These are phyloP conservation scores for Notocelia uddmanniana DNA, from an alignment of 2,888 invertebrate genomes.

Conservation along the genomic window DNA sequence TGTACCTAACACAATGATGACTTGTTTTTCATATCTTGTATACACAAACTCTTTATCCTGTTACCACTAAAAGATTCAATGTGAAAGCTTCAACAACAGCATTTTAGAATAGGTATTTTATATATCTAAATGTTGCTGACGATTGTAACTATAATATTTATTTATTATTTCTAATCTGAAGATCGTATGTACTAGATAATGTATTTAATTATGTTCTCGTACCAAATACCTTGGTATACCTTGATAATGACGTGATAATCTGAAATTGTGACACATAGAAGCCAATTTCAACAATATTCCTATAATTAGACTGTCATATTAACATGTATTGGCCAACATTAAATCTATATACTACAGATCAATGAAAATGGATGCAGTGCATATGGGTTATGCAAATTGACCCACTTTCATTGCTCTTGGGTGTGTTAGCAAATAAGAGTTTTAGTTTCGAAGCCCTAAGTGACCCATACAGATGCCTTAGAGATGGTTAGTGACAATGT, in stretches of 20 bases:
- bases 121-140: conserved; percentile 49
- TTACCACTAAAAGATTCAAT: conserved; percentile 47
- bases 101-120: conserved; percentile 48
- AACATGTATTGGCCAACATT: not conserved
- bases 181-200: conserved; percentile 42
- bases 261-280: conserved; percentile 17
- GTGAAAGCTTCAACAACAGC: conserved; percentile 11
- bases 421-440: conserved; percentile 6
- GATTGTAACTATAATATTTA: conserved; percentile 49
- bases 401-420: not conserved
- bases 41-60: conserved; percentile 45
- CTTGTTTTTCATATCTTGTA: conserved; percentile 16
- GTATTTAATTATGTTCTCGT: conserved; percentile 49
- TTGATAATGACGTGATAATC: not conserved
- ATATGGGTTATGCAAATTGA: not conserved
- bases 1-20: not conserved
- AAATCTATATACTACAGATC: not conserved
- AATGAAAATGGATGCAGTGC: not conserved
- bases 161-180: conserved; percentile 48
- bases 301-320: conserved; percentile 49
- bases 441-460: conserved; percentile 18
- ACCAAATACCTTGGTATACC: conserved; percentile 49
- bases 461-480: conserved; percentile 58
- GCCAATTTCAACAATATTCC: conserved; percentile 30
- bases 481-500: conserved; percentile 66